A percentile compares a stretch with the other conserved stretches of the same genome.
phyloP scores from a whole-genome alignment of 2,113 vertebrate species.

The Neotoma lepida region DNA sequence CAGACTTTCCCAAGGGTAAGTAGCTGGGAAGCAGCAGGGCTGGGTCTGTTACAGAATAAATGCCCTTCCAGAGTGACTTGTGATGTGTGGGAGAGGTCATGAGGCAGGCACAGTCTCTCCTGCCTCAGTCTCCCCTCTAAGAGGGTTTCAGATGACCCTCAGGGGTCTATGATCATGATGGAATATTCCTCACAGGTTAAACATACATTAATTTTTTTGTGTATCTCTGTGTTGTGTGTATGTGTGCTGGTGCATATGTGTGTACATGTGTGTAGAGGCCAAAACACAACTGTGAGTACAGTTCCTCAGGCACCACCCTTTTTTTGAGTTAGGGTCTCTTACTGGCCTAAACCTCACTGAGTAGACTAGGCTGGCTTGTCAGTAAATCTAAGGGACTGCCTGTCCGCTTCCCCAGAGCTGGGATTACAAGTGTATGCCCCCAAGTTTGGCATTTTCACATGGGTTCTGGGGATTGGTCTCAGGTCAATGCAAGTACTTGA shows the following conservation, averaged over 20 bases:
- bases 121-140: not conserved
- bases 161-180: not conserved
- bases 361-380: not conserved
- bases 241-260: not conserved
- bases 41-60: not conserved
- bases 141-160: rapidly evolving
- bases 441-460: not conserved
- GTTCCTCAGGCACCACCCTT: not conserved
- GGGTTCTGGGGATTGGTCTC: not conserved
- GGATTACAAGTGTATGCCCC: not conserved
- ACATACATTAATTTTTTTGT: not conserved
- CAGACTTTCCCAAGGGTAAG: not conserved
- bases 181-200: not conserved
- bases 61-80: not conserved
- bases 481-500: not conserved
- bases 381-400: not conserved
- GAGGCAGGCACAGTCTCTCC: rapidly evolving
- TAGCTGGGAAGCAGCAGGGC: rapidly evolving
- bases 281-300: not conserved
- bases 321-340: not conserved
- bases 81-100: not conserved
- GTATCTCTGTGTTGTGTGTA: not conserved
- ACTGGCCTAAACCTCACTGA: not conserved
- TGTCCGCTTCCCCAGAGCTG: not conserved
- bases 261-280: not conserved